These are phyloP conservation scores for Dipodomys ordii DNA, from an alignment of 2,113 vertebrate species.

Conservation along the genomic window DNA sequence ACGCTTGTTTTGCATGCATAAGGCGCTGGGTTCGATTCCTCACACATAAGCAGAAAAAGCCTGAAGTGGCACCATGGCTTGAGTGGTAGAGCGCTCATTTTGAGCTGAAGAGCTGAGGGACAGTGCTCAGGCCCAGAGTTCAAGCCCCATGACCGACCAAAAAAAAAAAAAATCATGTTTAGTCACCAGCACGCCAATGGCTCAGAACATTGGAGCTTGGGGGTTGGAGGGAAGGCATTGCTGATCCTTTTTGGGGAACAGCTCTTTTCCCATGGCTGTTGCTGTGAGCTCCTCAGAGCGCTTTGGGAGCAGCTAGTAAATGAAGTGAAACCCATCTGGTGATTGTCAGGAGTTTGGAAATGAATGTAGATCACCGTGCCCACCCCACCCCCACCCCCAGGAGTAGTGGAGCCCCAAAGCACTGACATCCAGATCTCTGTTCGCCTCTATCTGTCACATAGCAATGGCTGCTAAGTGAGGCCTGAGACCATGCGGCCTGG, in stretches of 20 bases:
- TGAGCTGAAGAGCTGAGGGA: no score
- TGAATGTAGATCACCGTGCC: background rate
- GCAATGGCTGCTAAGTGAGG: background rate
- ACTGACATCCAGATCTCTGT: background rate
- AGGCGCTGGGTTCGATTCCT: no score
- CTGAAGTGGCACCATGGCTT: no score
- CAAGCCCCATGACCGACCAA: no score
- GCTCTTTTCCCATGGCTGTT: background rate
- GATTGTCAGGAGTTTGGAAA: background rate
- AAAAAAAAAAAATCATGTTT: fast-evolving
- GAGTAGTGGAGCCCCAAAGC: background rate
- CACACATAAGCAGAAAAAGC: no score
- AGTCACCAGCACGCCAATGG: fast-evolving
- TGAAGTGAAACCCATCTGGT: background rate
- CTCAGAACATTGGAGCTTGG: background rate
- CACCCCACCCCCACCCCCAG: background rate
- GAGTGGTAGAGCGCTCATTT: no score
- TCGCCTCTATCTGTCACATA: background rate
- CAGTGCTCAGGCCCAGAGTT: no score
- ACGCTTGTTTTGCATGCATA: no score
- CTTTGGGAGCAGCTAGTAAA: conserved; percentile 1
- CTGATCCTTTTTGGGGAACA: background rate
- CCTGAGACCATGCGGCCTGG: background rate
- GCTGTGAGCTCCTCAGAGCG: background rate
- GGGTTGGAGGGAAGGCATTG: no score